Base-by-base conservation (phyloP, 2,113 vertebrate genomes). In the Siphamia tubifer region DNA sequence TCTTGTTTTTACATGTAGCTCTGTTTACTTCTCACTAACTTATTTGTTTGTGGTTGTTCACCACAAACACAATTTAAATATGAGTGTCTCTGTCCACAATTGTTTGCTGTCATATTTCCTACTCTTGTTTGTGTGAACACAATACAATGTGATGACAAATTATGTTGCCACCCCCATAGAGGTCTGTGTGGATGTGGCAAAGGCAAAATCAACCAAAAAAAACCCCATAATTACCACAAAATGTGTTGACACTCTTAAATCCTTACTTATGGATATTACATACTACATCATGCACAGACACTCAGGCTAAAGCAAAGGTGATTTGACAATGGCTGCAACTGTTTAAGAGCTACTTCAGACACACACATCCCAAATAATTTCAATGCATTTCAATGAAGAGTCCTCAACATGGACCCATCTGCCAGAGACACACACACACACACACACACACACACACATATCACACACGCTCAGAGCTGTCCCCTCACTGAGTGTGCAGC, bases 351-450 rank as follows among this genome's bases (percentile, higher is more conserved):
- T 61, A 55, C 74, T 86, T 88, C 72, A 82, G 68, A 83, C 56
- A 69, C 55, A 39, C 32, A 15, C 53, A 55, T 77, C 23, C 62
- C 58, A 72, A 83, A 80, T 78, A 35, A 85, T 87, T 84, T 88
- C 63, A 85, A 55, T 78, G 79, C 77, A 87, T 90, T 34, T 75
- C 71, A 85, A 61, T 91, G 81, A 89, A 86, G 87, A 57, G 81
- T 75, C 67, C 72, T 85, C 64, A 61, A 68, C 48, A 62, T 60
- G 64, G 71, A 38, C 7, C 25, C 84, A 84, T 76, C 85, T 89
- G 81, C 63, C 63, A 83, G 66, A 66, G 13, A 30, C 55, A 77
- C 24, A 53, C 23, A 34, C 60, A 68, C 52, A 69, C 28, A 40
- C 36, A 30, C 57, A n/a, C n/a, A n/a, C n/a, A n/a, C n/a, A n/a